These are phyloP conservation scores for Stylophora pistillata DNA, from an alignment of 64 coral and sea anemone genomes.

Conservation along the genomic window DNA sequence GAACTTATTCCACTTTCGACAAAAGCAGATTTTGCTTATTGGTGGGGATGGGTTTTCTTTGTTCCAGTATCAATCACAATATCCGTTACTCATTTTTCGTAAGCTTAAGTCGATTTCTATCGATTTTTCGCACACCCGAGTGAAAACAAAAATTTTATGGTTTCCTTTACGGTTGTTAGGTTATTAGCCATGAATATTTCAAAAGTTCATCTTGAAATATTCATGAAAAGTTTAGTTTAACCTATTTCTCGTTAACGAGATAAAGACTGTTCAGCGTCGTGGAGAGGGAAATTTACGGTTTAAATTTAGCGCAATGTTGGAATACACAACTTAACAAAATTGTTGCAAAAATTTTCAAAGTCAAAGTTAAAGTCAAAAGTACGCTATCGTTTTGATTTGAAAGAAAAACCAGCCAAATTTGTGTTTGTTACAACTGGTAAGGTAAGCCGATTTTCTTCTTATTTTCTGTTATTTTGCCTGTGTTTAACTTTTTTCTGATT, in stretches of 20 bases:
- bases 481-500: neutral
- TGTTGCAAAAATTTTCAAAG: neutral
- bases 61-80: too few species aligned
- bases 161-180: constrained; percentile 27
- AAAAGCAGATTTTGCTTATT: too few species aligned
- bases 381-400: neutral
- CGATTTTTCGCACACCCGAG: neutral
- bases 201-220: constrained; percentile 5
- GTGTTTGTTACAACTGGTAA: neutral
- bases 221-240: neutral
- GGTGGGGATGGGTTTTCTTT: too few species aligned
- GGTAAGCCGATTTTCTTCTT: neutral
- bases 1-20: too few species aligned
- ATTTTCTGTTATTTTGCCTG: neutral
- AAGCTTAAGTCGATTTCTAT: neutral
- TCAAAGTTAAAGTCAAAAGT: too few species aligned
- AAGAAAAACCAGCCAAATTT: neutral
- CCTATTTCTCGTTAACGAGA: neutral
- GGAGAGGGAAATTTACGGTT: neutral
- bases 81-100: too few species aligned
- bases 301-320: neutral
- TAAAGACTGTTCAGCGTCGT: neutral
- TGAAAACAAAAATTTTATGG: neutral
- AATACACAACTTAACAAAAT: neutral
- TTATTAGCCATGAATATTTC: constrained; percentile 29